Evolutionary conservation across 2,113 vertebrate species (phyloP), one percentile per base, ranked within the genome.

Genomic region (Jacana jacana): DNA sequence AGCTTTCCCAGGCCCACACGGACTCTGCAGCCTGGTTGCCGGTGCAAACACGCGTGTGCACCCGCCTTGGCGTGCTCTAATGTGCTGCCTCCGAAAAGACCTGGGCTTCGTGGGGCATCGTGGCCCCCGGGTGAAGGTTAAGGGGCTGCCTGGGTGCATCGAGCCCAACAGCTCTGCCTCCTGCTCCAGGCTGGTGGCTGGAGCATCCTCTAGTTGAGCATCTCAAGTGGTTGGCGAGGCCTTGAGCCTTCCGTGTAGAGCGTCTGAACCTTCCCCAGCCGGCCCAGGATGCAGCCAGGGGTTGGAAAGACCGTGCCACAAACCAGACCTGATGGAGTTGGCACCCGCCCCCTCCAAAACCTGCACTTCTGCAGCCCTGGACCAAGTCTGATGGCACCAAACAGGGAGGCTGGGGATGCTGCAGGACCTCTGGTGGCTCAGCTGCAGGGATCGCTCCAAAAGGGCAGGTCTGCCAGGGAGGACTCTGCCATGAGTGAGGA

Each of bases 31-130:
- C 65, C 22, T 31, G 22, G 18, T 13, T 42, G 68, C 25, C n/a
- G n/a, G 17, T 3, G 0, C 48, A 3, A n/a, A n/a, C 19, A 1
- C 17, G 35, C 7, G 46, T 40, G 46, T 35, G 70, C 46, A 2
- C 51, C 2, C 5, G 1, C n/a, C 1, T 17, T 5, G 2, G 16
- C 2, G 3, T 5, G 71, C 37, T 49, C 49, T 33, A 5, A 33
- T 3, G 1, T 4, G 2, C 31, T 23, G 6, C 24, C 40, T 48
- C 54, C 39, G 6, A 25, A 57, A 61, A 24, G 11, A 11, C 35
- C 61, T 55, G 0, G 18, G 54, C 66, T 27, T 18, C n/a, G n/a
- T n/a, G n/a, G 40, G 25, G 22, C 18, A 4, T 31, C 12, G 2
- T 28, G 46, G 7, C 54, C 76, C 35, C 0, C n/a, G 18, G 5